These are phyloP conservation scores for Cinara cedri DNA, from an alignment of 2,888 invertebrate species.

Conservation along the genomic window DNA sequence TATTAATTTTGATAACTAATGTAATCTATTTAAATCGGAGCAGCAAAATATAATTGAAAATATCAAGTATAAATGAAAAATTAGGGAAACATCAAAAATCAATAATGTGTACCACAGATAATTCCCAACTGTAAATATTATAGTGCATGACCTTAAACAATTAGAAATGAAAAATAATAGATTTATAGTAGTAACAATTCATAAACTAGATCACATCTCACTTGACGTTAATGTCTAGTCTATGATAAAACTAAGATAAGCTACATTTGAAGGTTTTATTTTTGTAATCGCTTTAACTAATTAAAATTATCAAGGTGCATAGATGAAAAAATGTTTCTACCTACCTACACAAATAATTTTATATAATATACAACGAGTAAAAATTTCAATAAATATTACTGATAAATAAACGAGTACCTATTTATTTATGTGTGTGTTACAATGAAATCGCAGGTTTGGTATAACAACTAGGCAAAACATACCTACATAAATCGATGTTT, in stretches of 20 bases:
- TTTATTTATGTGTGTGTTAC: background rate
- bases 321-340: background rate
- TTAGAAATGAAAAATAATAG: conserved; percentile 6
- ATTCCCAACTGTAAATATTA: conserved; percentile 4
- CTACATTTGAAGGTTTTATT: conserved; percentile 27
- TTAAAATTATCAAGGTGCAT: conserved; percentile 45
- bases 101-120: background rate
- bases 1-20: too few species aligned
- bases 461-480: background rate
- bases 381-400: background rate
- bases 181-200: background rate
- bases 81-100: background rate
- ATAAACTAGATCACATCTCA: conserved; percentile 5
- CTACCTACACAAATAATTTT: conserved; percentile 7
- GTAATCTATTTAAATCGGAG: too few species aligned
- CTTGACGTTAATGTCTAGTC: background rate
- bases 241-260: conserved; percentile 38
- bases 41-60: too few species aligned
- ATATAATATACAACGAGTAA: conserved; percentile 16
- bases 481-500: conserved; percentile 7
- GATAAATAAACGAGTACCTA: background rate
- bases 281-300: conserved; percentile 23
- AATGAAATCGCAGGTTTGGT: background rate
- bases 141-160: conserved; percentile 7
- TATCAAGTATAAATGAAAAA: background rate